Conservation (phyloP, 2,113 vertebrate genomes). For the Lota lota region DNA sequence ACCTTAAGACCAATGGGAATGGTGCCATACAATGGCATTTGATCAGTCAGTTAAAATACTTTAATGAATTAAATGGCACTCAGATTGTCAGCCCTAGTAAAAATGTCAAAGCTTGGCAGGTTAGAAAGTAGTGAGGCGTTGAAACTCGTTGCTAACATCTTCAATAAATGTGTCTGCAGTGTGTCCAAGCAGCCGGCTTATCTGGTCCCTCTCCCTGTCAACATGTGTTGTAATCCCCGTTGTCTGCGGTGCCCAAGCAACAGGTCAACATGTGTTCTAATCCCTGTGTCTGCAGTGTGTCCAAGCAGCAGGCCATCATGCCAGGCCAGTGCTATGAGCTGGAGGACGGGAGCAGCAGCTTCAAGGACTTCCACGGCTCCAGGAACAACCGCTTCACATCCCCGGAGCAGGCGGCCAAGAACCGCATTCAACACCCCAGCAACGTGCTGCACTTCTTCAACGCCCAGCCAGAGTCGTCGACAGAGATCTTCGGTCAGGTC, state of each 20-base stretch:
- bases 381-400: constrained; percentile 93
- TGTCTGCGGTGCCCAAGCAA: constrained; percentile 85
- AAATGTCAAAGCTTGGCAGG: no score
- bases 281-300: constrained; percentile 71
- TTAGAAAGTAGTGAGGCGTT: no score
- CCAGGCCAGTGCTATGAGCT: constrained; percentile 90
- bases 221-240: not conserved
- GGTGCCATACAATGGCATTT: no score
- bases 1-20: not conserved
- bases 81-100: no score
- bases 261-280: constrained; percentile 72
- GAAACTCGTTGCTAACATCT: no score
- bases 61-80: no score
- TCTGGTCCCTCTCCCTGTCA: not conserved
- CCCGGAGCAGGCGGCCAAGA: constrained; percentile 91
- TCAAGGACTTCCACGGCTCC: constrained; percentile 92
- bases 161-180: no score
- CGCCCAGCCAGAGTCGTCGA: constrained; percentile 83
- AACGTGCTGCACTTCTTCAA: constrained; percentile 96
- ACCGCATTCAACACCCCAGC: constrained; percentile 95
- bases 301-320: constrained; percentile 93
- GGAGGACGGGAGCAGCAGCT: constrained; percentile 87
- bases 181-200: no score
- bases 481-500: constrained; percentile 87
- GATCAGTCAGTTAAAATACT: no score